A percentile compares a stretch with the other conserved stretches of the same genome.
These are phyloP conservation scores for Xylocampa areola DNA, from an alignment of 2,888 invertebrate species.

Conservation along the genomic window DNA sequence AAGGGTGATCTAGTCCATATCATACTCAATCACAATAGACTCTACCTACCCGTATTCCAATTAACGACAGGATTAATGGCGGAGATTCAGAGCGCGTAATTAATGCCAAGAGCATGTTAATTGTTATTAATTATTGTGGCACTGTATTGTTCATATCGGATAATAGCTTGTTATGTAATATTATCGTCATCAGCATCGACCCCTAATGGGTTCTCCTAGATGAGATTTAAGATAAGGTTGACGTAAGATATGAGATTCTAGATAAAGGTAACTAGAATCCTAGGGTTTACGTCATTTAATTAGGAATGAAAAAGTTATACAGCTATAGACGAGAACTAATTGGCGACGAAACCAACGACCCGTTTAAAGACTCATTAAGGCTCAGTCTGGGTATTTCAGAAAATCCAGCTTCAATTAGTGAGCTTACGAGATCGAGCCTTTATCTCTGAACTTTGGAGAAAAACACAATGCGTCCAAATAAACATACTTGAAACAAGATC, in stretches of 20 bases:
- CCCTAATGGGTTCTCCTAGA: conserved; percentile 8
- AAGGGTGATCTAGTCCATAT: conserved; percentile 8
- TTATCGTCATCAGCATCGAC: conserved; percentile 16
- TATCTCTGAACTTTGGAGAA: conserved; percentile 20
- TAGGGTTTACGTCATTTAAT: conserved; percentile 19
- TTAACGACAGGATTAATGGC: conserved; percentile 41
- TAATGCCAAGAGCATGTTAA: conserved; percentile 46
- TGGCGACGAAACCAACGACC: conserved; percentile 39
- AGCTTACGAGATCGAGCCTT: conserved; percentile 27
- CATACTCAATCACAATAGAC: conserved; percentile 15
- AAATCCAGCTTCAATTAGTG: conserved; percentile 50
- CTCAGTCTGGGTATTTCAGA: conserved; percentile 30
- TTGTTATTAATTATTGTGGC: conserved; percentile 51
- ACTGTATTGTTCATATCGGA: conserved; percentile 21
- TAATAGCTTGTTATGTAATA: conserved; percentile 29
- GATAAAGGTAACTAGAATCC: neutral
- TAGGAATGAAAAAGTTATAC: conserved; percentile 31
- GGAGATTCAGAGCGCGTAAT: conserved; percentile 43
- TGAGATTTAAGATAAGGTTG: neutral
- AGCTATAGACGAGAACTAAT: conserved; percentile 36
- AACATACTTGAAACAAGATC: neutral
- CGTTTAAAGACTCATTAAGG: conserved; percentile 44
- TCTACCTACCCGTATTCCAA: conserved; percentile 28
- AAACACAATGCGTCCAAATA: conserved; percentile 14
- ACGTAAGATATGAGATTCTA: neutral